Evolutionary conservation across 2,797 vertebrate genomes (phyloP).

Genomic region (Meda fulgida): DNA sequence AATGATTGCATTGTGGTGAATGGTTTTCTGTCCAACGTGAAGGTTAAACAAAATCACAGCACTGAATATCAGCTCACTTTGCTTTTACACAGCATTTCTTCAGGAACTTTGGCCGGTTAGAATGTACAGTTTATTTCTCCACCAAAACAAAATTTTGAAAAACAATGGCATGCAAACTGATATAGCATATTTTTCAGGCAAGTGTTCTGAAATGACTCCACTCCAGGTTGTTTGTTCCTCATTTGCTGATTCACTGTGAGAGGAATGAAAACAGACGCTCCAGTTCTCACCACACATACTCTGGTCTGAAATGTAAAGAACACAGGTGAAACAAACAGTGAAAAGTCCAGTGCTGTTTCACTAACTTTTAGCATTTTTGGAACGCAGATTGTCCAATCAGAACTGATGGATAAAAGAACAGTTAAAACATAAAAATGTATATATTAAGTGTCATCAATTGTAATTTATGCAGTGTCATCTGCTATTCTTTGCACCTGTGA

Average conservation of each 20-base stretch:
- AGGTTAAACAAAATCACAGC: background rate
- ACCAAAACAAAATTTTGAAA: background rate
- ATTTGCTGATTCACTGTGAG: constrained; percentile 14
- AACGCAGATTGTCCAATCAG: background rate
- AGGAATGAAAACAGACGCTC: background rate
- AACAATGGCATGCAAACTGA: background rate
- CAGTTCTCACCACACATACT: background rate
- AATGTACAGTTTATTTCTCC: background rate
- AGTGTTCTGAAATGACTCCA: background rate
- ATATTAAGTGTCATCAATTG: background rate
- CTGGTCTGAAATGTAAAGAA: background rate
- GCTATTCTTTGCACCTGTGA: background rate
- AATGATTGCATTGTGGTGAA: background rate
- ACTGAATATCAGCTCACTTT: background rate
- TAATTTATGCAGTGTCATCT: constrained; percentile 4
- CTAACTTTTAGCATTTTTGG: background rate
- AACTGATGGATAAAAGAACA: background rate
- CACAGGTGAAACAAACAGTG: background rate
- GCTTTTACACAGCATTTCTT: background rate
- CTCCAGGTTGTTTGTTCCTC: background rate
- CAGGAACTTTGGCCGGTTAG: background rate
- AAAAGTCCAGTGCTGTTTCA: background rate
- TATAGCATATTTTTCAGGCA: background rate
- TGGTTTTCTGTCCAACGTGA: background rate
- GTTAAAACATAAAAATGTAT: background rate